phyloP scores from a whole-genome alignment of 2,888 invertebrate genomes.

The Lingula anatina region DNA sequence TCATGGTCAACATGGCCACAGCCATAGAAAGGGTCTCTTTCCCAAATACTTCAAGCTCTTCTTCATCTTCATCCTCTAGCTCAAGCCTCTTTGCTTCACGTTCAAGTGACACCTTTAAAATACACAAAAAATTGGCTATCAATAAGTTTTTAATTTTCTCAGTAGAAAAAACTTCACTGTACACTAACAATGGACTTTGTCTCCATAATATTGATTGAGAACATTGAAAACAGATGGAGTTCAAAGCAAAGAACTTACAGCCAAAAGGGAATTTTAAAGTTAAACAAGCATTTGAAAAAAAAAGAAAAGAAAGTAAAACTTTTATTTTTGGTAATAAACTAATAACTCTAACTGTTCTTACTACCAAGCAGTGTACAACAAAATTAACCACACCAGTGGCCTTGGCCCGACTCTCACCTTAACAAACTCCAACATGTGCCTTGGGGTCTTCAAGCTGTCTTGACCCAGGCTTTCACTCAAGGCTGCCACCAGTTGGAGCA shows the following conservation, averaged over 20 bases:
- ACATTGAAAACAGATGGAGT: background rate
- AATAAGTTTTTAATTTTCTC: background rate
- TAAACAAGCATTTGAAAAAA: background rate
- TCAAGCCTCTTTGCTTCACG: slow-evolving; percentile 31
- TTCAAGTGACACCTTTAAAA: slow-evolving; percentile 34
- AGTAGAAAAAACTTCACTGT: background rate
- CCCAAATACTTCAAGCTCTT: slow-evolving; percentile 29
- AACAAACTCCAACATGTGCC: slow-evolving; percentile 38
- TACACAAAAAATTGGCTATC: slow-evolving; percentile 1
- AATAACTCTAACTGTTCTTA: no score
- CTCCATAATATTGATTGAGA: background rate
- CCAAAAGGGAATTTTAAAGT: background rate
- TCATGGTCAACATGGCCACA: slow-evolving; percentile 38
- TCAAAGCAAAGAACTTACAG: background rate
- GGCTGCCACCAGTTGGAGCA: slow-evolving; percentile 32
- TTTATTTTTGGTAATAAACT: no score
- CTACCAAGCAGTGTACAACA: background rate
- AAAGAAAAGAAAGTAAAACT: background rate
- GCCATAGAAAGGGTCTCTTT: slow-evolving; percentile 46
- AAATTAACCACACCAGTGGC: background rate
- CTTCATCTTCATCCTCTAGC: slow-evolving; percentile 25
- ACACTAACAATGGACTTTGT: background rate
- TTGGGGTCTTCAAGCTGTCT: slow-evolving; percentile 27
- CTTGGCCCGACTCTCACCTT: slow-evolving; percentile 23
- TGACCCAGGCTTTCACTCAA: slow-evolving; percentile 38